Base-by-base conservation (phyloP, 2,888 invertebrate species). In the Melinaea menophilus region DNA sequence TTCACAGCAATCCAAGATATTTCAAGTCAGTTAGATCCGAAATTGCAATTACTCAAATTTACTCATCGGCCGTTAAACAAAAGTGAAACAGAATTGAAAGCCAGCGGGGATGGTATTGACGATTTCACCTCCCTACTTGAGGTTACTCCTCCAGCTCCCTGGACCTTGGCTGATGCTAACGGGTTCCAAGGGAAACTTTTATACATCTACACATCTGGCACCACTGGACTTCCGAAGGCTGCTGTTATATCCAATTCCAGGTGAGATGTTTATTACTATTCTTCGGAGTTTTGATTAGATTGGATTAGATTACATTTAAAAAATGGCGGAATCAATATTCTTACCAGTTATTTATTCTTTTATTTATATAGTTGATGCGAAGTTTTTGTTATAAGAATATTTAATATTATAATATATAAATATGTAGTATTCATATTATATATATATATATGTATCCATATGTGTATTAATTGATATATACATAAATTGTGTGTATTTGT, bases 121-220 rank as follows among this genome's bases (percentile, higher is more conserved):
- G 93, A 95, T 75, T 88, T 95, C 61, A 93, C 93, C 45, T 79
- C 84, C 11, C 79, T 94, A 48, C 71, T 95, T 67, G 91, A 91
- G 59, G 91, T 92, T 4, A 92, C 93, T 0, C 78, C 93, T 0
- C 81, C 92, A 0, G 86, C 92, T 0, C 84, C 91, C 0, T 94
- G 94, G 73, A 80, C 91, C 61, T 79, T 92, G 51, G 89, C 92
- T 5, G 91, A 93, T n/a, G 93, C 92, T 62, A 85, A 92, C 2
- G 93, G 93, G 61, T 95, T 96, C 82, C 92, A 94, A 65, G 97
- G 97, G 75, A 94, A 94, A 78, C 89, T 99, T 31, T 92, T 99
- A 61, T 99, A 98, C 81, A 98, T 99, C 78, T 99, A 98, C 86
- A 99, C 99, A 0, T 99, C 98, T 48, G 99, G 99, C 11, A 99